These are phyloP conservation scores for Drosophila nikananu DNA, from an alignment of 1,140 invertebrate genomes.

Conservation along the genomic window DNA sequence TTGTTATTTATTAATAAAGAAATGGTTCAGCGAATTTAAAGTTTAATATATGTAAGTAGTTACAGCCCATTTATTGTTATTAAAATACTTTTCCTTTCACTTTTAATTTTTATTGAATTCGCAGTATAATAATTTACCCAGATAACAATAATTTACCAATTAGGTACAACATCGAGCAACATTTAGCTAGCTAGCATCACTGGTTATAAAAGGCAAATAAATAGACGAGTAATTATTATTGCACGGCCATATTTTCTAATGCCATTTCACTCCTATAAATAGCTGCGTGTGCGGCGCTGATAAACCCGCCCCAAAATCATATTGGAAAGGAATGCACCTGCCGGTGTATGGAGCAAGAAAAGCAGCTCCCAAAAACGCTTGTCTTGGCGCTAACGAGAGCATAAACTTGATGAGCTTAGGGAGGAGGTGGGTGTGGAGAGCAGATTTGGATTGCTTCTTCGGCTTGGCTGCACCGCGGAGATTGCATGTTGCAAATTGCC, in stretches of 20 bases:
- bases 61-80: background rate
- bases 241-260: conserved; percentile 68
- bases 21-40: too few species aligned
- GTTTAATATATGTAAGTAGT: background rate
- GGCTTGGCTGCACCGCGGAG: conserved; percentile 31
- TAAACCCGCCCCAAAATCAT: conserved; percentile 39
- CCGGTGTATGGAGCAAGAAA: background rate
- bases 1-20: background rate
- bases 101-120: background rate
- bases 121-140: too few species aligned
- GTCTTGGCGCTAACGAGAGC: conserved; percentile 79
- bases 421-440: background rate
- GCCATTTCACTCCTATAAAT: conserved; percentile 61
- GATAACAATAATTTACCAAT: background rate
- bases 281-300: conserved; percentile 57
- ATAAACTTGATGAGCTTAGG: conserved; percentile 58
- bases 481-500: conserved; percentile 75
- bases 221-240: conserved; percentile 76
- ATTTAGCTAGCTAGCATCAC: conserved; percentile 31
- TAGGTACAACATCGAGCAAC: conserved; percentile 19
- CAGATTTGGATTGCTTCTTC: conserved; percentile 40
- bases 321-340: conserved; percentile 36
- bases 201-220: conserved; percentile 40
- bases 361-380: conserved; percentile 47
- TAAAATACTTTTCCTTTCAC: background rate